Evolutionary conservation across 2,113 vertebrate genomes (phyloP), one percentile per base, ranked within the genome.

Genomic region (Nansenia antarctica): DNA sequence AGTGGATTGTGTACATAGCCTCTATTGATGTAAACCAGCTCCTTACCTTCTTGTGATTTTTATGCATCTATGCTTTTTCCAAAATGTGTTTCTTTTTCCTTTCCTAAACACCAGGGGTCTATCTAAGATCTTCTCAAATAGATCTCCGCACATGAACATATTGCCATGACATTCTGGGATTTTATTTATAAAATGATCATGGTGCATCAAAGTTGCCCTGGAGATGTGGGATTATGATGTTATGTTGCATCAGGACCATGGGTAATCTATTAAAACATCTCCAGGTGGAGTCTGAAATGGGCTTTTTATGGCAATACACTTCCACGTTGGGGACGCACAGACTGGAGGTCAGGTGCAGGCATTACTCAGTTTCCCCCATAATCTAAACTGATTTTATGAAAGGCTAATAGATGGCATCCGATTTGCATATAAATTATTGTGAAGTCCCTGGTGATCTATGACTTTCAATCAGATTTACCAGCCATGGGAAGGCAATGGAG

Each of bases 341-440:
- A 74, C 58, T 31, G 67, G 18, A 83, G 80, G 81, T 83, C 84
- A 87, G 74, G 75, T 85, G 81, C 65, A 61, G 77, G 27, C 63
- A 24, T 59, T 60, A 80, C 81, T 86, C 80, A 81, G 75, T 83
- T 82, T 82, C 65, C 37, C 9, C 65, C 69, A 87, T 88, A 85
- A 89, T 86, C 85, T 81, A 81, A 86, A 83, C 81, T 75, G 84
- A 86, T 85, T 83, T 76, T 73, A 78, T 79, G 78, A 88, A 87
- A 90, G 89, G 86, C 88, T 91, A 90, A 91, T 90, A 82, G 85
- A 90, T 91, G 90, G 85, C 89, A 88, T 87, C 85, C 55, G 49
- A 90, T 91, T 91, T 89, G 89, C 89, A 91, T 91, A 86, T 89
- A 91, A 89, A 91, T 91, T 62, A 88, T 89, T 72, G 82, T 49